Base-by-base conservation (phyloP, 2,113 vertebrate species). In the Trogon melanurus region DNA sequence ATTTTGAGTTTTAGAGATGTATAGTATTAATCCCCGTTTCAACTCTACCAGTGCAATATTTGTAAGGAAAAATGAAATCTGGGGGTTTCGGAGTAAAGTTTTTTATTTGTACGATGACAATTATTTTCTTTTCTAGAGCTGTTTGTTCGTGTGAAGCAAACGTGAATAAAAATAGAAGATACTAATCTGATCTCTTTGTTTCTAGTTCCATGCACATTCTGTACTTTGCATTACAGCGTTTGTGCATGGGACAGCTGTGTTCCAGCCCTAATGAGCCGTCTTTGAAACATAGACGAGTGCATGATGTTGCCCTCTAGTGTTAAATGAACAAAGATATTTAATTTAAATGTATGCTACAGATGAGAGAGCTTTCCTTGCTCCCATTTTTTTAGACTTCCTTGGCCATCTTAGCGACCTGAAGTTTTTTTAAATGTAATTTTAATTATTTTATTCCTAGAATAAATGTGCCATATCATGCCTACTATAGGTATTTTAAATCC, bases 301-400 rank as follows among this genome's bases (percentile, higher is more conserved):
- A 67, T 83, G 75, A 54, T 87, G 79, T 89, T 96, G 95, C 95
- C 94, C 94, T 88, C 91, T 96, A 91, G 93, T 78, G 94, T 73
- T 76, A 71, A 54, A 76, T 25, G 74, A 88, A 48, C 47, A 73
- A 30, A 72, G 53, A 18, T 20, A 44, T 36, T 47, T 34, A 29
- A 32, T 22, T 27, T 57, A 26, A 47, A 50, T 32, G 2, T n/a
- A 10, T 41, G 3, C 12, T 26, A 17, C n/a, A 81, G 47, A 70
- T 34, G 20, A 80, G 69, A 41, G 51, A 64, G 38, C 47, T 67
- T 83, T 80, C 50, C n/a, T 83, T 93, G 25, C 64, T 89, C 66
- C 32, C 20, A 10, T 88, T 48, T 18, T 57, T 29, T 45, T 45
- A 76, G 21, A 36, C 10, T 41, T 79, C 44, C 50, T 72, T 76